Evolutionary conservation across 2,888 invertebrate genomes (phyloP).

Genomic region (Reticulitermes lucifugus): DNA sequence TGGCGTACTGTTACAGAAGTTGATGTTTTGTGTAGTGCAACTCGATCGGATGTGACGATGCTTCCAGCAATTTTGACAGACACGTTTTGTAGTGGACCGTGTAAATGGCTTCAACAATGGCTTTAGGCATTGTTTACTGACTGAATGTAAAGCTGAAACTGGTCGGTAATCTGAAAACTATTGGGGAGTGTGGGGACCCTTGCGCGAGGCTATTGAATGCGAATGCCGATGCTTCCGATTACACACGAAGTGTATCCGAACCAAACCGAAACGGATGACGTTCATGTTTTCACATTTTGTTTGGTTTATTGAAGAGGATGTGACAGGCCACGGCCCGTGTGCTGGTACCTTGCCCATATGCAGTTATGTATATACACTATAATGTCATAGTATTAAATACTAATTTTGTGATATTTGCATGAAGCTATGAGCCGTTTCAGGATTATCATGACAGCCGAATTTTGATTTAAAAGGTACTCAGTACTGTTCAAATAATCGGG

Average conservation of each 20-base stretch:
- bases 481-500: too few relatives aligned
- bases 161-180: neutral
- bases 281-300: neutral
- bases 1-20: neutral
- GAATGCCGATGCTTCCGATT: neutral
- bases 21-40: neutral
- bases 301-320: neutral
- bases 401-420: too few relatives aligned
- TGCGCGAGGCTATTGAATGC: neutral
- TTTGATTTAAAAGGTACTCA: too few relatives aligned
- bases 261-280: neutral
- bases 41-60: neutral
- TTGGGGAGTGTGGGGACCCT: neutral
- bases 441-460: too few relatives aligned
- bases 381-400: too few relatives aligned
- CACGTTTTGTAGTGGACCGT: neutral
- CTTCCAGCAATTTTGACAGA: neutral
- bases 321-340: too few relatives aligned
- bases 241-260: constrained; percentile 3
- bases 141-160: neutral
- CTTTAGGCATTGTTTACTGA: neutral
- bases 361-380: too few relatives aligned
- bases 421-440: too few relatives aligned
- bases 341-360: too few relatives aligned
- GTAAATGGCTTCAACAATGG: neutral